Percentiles rank a stretch among this genome's conserved stretches.
phyloP scores from a whole-genome alignment of 2,888 invertebrate species.

The Drosophila peninsularis region DNA sequence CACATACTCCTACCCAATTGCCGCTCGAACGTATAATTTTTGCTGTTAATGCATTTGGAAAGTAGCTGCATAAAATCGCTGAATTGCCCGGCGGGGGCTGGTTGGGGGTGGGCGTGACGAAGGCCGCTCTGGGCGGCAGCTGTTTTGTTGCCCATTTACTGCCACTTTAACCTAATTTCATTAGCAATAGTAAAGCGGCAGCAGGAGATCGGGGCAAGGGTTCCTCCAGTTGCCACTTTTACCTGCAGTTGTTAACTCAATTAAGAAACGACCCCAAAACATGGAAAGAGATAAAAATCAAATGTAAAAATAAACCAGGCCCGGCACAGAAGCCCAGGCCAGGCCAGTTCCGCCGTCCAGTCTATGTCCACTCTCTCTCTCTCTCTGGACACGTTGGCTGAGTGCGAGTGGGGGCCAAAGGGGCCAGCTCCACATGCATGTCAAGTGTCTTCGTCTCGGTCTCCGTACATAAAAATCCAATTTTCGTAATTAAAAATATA shows the following conservation, averaged over 20 bases:
- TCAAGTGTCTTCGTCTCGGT: slow-evolving; percentile 68
- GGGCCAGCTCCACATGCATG: slow-evolving; percentile 67
- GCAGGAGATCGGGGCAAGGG: neutral
- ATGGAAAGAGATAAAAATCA: slow-evolving; percentile 56
- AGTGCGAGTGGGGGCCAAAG: slow-evolving; percentile 37
- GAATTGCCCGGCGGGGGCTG: slow-evolving; percentile 31
- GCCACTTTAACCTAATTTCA: slow-evolving; percentile 79
- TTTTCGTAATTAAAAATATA: slow-evolving; percentile 79
- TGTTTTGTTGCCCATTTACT: slow-evolving; percentile 68
- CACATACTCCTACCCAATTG: slow-evolving; percentile 28
- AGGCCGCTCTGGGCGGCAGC: slow-evolving; percentile 33
- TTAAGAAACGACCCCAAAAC: slow-evolving; percentile 59
- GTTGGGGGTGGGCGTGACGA: neutral
- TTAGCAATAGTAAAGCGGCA: slow-evolving; percentile 39
- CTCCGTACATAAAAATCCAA: slow-evolving; percentile 78
- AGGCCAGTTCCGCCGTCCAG: slow-evolving; percentile 13
- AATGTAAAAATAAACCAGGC: slow-evolving; percentile 48
- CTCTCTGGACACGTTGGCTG: slow-evolving; percentile 22
- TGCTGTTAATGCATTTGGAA: slow-evolving; percentile 57
- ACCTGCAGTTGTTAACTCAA: slow-evolving; percentile 68
- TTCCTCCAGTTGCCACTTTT: slow-evolving; percentile 48
- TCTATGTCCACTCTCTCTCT: slow-evolving; percentile 31
- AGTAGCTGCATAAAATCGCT: slow-evolving; percentile 59
- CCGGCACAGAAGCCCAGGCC: slow-evolving; percentile 7
- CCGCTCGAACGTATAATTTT: slow-evolving; percentile 38